Percentiles rank a stretch among this genome's conserved stretches.
These are phyloP conservation scores for Drosophila leonis DNA, from an alignment of 2,888 invertebrate species.

Conservation along the genomic window DNA sequence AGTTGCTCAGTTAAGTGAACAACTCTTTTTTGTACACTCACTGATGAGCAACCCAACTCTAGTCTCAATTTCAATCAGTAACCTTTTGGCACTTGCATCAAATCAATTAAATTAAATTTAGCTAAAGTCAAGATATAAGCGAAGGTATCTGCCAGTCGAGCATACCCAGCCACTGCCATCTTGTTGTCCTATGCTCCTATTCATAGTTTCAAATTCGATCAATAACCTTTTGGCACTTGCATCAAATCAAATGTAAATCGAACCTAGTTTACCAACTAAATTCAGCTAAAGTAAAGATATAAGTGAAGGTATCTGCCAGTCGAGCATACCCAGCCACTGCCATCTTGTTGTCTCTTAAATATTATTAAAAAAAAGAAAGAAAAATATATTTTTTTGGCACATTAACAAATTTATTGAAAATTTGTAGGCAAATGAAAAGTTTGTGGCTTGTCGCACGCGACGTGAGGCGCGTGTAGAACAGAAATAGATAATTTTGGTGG, in stretches of 20 bases:
- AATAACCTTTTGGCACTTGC: too few species aligned
- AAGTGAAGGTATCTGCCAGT: background rate
- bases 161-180: background rate
- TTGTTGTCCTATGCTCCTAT: too few species aligned
- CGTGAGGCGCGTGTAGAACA: constrained; percentile 2
- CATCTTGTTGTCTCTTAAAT: background rate
- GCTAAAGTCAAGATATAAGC: background rate
- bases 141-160: background rate
- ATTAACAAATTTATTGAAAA: constrained; percentile 1
- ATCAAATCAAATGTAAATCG: too few species aligned
- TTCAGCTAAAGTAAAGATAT: too few species aligned
- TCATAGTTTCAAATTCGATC: too few species aligned
- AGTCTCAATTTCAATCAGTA: too few species aligned
- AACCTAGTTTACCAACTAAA: too few species aligned
- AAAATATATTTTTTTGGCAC: background rate
- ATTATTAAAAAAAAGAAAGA: background rate
- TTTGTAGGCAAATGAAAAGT: constrained; percentile 7
- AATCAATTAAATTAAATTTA: too few species aligned
- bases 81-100: too few species aligned
- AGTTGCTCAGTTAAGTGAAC: too few species aligned
- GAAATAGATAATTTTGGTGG: constrained; percentile 4
- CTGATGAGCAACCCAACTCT: too few species aligned
- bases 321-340: background rate
- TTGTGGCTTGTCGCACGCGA: constrained; percentile 3
- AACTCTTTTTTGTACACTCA: too few species aligned